Evolutionary conservation across 2,797 vertebrate species (phyloP).

Genomic region (Tympanoctomys barrerae): DNA sequence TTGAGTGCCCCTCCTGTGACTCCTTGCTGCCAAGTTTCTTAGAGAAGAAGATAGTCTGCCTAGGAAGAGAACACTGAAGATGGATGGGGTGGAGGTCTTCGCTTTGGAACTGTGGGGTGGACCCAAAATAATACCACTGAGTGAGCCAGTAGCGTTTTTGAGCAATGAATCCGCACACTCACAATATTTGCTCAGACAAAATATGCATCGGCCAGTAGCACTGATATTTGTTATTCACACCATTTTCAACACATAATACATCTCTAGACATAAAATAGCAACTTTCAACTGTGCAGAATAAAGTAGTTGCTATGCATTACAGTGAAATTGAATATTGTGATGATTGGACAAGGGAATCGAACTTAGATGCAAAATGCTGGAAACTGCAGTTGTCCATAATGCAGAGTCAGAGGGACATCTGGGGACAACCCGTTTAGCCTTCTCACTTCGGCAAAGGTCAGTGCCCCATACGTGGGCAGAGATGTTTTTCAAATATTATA

Average conservation of each 20-base stretch:
- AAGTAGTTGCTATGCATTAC: conserved; percentile 63
- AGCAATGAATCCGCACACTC: neutral
- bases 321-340: conserved; percentile 53
- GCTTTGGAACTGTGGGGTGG: neutral
- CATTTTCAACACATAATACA: conserved; percentile 69
- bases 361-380: conserved; percentile 28
- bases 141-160: neutral
- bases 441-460: conserved; percentile 67
- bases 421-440: neutral
- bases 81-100: neutral
- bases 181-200: conserved; percentile 8
- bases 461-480: neutral
- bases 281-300: conserved; percentile 65
- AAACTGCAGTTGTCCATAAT: conserved; percentile 26
- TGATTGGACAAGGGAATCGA: neutral
- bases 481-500: conserved; percentile 35
- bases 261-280: conserved; percentile 74
- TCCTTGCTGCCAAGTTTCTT: neutral
- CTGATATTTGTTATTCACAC: conserved; percentile 69
- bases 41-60: neutral
- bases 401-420: neutral
- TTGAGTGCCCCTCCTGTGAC: neutral
- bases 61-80: neutral
- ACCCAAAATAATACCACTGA: neutral
- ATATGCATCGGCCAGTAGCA: conserved; percentile 26